Base-by-base conservation (phyloP, 2,888 invertebrate genomes). In the Ochropacha duplaris region DNA sequence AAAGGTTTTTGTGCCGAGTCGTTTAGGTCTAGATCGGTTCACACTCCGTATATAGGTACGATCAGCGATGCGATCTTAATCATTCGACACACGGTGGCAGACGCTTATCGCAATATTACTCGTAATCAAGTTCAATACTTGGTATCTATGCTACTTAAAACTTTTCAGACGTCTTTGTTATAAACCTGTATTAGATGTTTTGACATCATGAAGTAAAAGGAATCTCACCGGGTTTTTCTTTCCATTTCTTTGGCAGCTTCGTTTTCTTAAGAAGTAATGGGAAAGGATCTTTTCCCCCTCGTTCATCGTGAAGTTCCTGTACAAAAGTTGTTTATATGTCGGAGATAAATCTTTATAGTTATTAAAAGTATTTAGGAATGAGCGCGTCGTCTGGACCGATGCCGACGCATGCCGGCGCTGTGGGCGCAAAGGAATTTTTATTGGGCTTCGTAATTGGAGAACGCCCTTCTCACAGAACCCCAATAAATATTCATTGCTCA, bases 231-330 rank as follows among this genome's bases (percentile, higher is more conserved):
- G 95, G 94, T 64, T 93, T 79, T 74, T 94, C 93, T 66, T 94
- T 94, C 94, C 95, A 95, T 75, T 95, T 94, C 84, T 96, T 96
- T 0, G 97, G 96, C 24, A 98, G 88, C 86, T 96, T 96, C 55
- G 94, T 96, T 84, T 96, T 95, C 74, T 95, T 95, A 55, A 98
- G 92, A 26, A 97, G 88, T 64, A 96, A 84, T 1, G 96, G 95
- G 80, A 95, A 96, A 0, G 96, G 96, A 84, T 97, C 97, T 64
- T 96, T 94, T 0, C 97, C 97, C 63, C 95, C 95, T 76, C 95
- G 96, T 16, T 94, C 93, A 58, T 94, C 94, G 72, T 95, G 95
- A 12, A 96, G 90, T 87, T 97, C 97, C 92, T 92, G 64, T 39
- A 49, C 56, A 56, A 65, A 65, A 66, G 63, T 57, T 26, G 52